These are phyloP conservation scores for Fabriciana adippe DNA, from an alignment of 2,888 invertebrate genomes.

Conservation along the genomic window DNA sequence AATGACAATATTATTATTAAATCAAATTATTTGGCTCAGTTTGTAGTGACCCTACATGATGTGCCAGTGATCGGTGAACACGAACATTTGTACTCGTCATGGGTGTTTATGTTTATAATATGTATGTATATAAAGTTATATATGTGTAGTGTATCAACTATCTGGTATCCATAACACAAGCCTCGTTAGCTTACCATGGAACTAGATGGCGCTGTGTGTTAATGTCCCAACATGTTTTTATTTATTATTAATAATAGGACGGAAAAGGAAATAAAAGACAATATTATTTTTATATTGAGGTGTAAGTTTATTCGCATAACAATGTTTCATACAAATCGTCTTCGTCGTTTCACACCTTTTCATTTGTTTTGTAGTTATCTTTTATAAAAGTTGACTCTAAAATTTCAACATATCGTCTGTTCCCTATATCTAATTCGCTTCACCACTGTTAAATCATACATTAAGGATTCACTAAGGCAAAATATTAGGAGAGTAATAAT, in stretches of 20 bases:
- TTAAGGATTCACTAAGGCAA: conserved; percentile 75
- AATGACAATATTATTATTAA: no score
- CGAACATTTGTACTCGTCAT: no score
- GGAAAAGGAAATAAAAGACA: conserved; percentile 65
- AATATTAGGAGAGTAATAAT: conserved; percentile 68
- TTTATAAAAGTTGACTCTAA: conserved; percentile 82
- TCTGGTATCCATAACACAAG: no score
- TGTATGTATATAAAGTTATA: no score
- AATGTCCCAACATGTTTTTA: no score
- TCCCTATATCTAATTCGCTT: conserved; percentile 81
- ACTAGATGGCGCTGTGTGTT: no score
- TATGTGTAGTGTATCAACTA: no score
- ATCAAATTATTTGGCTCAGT: no score
- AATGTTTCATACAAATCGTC: conserved; percentile 80
- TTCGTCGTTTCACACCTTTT: conserved; percentile 82
- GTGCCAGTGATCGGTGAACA: no score
- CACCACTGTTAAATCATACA: conserved; percentile 75
- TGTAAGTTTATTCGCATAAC: conserved; percentile 83
- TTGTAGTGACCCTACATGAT: no score
- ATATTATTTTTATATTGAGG: conserved; percentile 80
- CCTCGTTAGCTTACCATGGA: no score
- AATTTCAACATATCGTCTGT: conserved; percentile 81
- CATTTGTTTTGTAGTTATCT: conserved; percentile 77
- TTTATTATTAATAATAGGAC: neutral
- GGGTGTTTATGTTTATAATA: no score